Percentiles rank a stretch among this genome's conserved stretches.
These are phyloP conservation scores for Phymanthus crucifer DNA, from an alignment of 92 coral and sea anemone genomes.

Conservation along the genomic window DNA sequence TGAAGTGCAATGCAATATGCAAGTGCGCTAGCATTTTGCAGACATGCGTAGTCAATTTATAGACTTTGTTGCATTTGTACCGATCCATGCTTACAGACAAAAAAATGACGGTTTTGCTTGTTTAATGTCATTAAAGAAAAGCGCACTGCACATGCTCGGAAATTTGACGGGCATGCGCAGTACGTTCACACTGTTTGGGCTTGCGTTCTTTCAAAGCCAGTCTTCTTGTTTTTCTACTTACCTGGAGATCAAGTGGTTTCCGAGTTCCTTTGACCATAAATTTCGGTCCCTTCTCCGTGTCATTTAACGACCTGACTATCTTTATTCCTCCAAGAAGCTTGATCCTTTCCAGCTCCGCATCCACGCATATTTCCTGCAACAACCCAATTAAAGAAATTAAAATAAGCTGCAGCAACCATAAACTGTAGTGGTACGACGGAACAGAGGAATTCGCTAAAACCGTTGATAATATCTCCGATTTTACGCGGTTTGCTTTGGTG, in stretches of 20 bases:
- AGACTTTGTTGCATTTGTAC: too few relatives aligned
- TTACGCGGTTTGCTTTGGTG: too few relatives aligned
- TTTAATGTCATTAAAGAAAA: too few relatives aligned
- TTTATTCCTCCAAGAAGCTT: conserved; percentile 54
- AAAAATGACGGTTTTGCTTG: not conserved
- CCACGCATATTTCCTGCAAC: conserved; percentile 52
- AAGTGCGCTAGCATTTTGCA: too few relatives aligned
- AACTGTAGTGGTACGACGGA: too few relatives aligned
- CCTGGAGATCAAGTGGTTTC: conserved; percentile 53
- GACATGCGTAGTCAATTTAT: too few relatives aligned
- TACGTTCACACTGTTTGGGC: too few relatives aligned
- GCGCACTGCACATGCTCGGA: too few relatives aligned
- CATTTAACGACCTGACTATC: conserved; percentile 49
- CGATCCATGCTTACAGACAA: not conserved
- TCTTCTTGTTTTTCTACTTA: not conserved
- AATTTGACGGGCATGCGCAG: not conserved
- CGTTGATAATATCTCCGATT: too few relatives aligned
- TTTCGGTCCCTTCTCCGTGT: conserved; percentile 60
- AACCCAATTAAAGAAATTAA: not conserved
- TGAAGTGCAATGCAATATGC: too few relatives aligned
- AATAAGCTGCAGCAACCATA: not conserved
- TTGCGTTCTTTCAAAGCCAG: too few relatives aligned
- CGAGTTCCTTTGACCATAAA: conserved; percentile 50
- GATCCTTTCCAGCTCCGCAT: conserved; percentile 53
- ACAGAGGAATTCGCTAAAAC: not conserved